phyloP scores from a whole-genome alignment of 2,797 vertebrate species.

The Sebastes taczanowskii region DNA sequence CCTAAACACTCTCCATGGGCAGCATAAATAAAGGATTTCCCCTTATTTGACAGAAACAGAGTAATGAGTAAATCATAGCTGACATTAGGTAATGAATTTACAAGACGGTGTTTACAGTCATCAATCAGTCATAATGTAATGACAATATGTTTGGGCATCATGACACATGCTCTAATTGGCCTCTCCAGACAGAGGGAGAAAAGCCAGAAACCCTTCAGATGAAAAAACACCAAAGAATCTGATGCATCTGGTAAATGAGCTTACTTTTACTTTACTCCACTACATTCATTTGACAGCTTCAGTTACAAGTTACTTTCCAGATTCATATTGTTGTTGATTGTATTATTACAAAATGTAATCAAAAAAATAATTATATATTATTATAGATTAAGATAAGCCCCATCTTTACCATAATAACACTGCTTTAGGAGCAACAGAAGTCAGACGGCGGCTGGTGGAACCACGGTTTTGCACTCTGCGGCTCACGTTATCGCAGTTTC shows the following conservation, averaged over 20 bases:
- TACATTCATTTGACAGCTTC: neutral
- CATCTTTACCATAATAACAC: no score
- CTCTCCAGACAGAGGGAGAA: neutral
- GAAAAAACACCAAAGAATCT: neutral
- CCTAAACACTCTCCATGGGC: neutral
- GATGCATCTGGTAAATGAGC: constrained; percentile 2
- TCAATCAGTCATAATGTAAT: constrained; percentile 32
- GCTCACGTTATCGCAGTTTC: no score
- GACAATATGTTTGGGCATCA: constrained; percentile 13
- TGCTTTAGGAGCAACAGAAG: no score
- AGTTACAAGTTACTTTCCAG: neutral
- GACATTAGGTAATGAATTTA: constrained; percentile 20
- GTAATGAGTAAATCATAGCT: constrained; percentile 8
- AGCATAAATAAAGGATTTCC: constrained; percentile 41
- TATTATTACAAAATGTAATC: neutral
- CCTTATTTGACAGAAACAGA: constrained; percentile 15
- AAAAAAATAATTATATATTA: neutral
- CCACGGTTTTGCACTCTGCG: no score
- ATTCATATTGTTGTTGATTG: neutral
- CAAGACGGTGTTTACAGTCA: constrained; percentile 36
- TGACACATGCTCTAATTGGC: constrained; percentile 6
- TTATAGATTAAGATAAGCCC: neutral
- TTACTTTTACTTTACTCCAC: neutral
- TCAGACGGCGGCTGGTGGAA: no score
- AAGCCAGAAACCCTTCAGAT: constrained; percentile 4